phyloP scores from a whole-genome alignment of 2,797 vertebrate species.

The Dromococcyx pavoninus region DNA sequence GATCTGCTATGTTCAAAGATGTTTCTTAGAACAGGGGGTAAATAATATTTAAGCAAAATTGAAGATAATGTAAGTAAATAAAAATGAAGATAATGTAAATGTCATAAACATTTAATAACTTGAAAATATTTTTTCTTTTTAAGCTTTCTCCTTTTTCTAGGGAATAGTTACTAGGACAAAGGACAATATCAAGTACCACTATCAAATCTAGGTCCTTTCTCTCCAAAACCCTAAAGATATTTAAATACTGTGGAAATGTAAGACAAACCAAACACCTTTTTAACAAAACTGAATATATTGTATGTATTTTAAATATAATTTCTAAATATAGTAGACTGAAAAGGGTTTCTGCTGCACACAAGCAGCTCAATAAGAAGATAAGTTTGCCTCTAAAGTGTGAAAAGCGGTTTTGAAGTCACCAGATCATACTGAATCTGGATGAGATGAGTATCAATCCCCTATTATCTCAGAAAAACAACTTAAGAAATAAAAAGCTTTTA shows the following conservation, averaged over 20 bases:
- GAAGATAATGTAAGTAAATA: too few species aligned
- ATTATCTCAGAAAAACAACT: not conserved
- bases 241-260: not conserved
- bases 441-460: not conserved
- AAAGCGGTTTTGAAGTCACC: not conserved
- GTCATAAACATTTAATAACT: not conserved
- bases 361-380: not conserved
- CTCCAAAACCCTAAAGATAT: not conserved
- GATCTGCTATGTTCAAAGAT: not conserved
- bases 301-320: not conserved
- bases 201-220: not conserved
- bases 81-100: not conserved
- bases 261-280: not conserved
- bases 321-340: not conserved
- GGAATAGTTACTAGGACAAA: not conserved
- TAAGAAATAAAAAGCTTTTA: not conserved
- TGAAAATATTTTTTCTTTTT: not conserved
- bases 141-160: constrained; percentile 13
- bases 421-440: not conserved
- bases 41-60: not conserved
- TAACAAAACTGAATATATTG: not conserved
- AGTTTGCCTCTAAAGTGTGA: not conserved
- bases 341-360: not conserved
- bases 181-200: not conserved
- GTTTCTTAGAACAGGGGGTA: not conserved